Base-by-base conservation (phyloP, 2,888 invertebrate species). In the Stomorhina lunata region DNA sequence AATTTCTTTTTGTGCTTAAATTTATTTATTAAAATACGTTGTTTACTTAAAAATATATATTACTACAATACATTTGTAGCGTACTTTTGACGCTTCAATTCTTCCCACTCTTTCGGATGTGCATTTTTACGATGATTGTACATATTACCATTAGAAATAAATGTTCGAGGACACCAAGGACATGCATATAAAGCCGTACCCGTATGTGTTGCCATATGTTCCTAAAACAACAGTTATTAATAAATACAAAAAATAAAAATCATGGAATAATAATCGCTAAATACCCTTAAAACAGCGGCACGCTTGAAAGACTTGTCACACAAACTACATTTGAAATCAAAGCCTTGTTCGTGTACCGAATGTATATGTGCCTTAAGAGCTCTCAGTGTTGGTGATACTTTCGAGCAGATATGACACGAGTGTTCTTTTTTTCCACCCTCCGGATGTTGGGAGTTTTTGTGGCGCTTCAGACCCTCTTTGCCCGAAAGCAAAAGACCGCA, bases 281-380 rank as follows among this genome's bases (percentile, higher is more conserved):
- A 15, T 66, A 81, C 81, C 48, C 55, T 81, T 9, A 81, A 73
- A 55, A 73, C 77, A 4, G 90, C 87, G 17, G 90, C 86, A 40
- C 90, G 89, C 71, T 90, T 91, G 79, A 91, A 91, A 6, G 88
- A 89, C 77, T 91, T 91, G 0, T 87, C 86, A 78, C 91, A 91
- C 27, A 90, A 87, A 45, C 87, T 88, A 65, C 91, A 91, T 40
- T 88, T 87, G 72, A 87, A 88, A 27, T 86, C 88, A 0, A 89
- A 87, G 6, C 88, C 87, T 12, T 88, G 85, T 0, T 88, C 86
- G 78, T 91, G 91, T 0, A 91, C 91, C 48, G 90, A 90, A 0
- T 88, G 88, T 57, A 89, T 86, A 66, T 91, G 91, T 66, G 89
- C 90, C 9, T 88, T 84, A 72, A 91, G 85, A 20, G 91, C 91